These are phyloP conservation scores for Plebejus anna DNA, from an alignment of 2,888 invertebrate species.

Conservation along the genomic window DNA sequence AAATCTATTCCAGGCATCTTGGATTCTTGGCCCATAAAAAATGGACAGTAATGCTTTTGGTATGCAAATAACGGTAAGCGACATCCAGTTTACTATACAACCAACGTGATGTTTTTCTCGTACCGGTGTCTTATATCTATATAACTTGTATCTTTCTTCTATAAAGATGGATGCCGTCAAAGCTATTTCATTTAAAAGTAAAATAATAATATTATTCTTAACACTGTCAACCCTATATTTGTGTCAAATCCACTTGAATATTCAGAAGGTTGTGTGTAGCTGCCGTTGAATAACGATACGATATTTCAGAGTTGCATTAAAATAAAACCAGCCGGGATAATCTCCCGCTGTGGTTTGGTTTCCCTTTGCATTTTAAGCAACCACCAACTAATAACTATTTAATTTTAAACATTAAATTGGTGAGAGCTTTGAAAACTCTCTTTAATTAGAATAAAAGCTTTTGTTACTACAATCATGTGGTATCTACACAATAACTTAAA, in stretches of 20 bases:
- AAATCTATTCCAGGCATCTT: no score
- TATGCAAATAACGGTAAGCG: no score
- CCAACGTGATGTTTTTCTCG: no score
- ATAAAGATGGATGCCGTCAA: no score
- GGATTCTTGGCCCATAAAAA: no score
- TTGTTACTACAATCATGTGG: background rate
- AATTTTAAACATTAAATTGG: background rate
- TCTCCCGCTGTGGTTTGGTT: background rate
- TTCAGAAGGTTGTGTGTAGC: conserved; percentile 25
- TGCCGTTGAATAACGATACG: conserved; percentile 25
- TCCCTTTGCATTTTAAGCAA: conserved; percentile 7
- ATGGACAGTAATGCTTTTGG: no score
- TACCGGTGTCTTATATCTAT: no score
- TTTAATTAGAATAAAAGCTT: background rate
- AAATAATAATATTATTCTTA: background rate
- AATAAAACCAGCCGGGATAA: conserved; percentile 10
- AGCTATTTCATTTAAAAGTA: background rate
- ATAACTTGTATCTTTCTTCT: no score
- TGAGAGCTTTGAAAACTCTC: background rate
- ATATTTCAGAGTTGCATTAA: conserved; percentile 22
- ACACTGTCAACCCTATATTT: background rate
- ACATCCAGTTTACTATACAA: no score
- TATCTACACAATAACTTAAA: no score
- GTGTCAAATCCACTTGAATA: conserved; percentile 28
- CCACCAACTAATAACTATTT: background rate